Conservation (phyloP, 2,113 vertebrate species). For the Corythornis vintsioides region DNA sequence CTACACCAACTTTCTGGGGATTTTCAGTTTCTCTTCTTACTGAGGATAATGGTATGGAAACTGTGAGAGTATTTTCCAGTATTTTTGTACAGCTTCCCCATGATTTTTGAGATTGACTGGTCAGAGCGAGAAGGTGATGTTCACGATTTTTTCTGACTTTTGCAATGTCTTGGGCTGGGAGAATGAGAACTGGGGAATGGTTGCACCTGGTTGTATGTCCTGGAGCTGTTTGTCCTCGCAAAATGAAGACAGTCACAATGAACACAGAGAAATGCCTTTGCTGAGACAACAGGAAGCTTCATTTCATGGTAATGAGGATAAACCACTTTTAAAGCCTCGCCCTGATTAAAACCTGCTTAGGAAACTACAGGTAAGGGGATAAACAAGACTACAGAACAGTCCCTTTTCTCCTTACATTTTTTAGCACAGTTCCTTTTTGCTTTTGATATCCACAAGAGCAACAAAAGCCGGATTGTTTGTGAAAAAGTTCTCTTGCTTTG, state of each 20-base stretch:
- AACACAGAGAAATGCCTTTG: not conserved
- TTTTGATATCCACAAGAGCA: not conserved
- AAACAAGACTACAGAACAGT: not conserved
- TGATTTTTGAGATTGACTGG: not conserved
- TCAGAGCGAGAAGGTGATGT: accelerated
- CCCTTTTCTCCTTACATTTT: not conserved
- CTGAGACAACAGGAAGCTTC: not conserved
- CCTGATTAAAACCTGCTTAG: not conserved
- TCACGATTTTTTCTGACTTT: not conserved
- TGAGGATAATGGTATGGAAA: not conserved
- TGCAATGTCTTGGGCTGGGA: not conserved
- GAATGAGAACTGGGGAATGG: not conserved
- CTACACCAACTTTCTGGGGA: not conserved
- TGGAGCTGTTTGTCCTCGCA: not conserved
- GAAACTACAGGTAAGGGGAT: not conserved
- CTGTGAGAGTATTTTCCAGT: not conserved
- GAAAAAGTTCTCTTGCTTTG: not conserved
- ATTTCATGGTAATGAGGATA: not conserved
- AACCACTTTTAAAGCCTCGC: not conserved
- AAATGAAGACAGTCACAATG: not conserved
- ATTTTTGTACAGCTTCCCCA: not conserved
- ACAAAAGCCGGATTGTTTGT: not conserved
- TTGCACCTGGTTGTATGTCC: not conserved
- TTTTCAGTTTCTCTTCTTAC: not conserved
- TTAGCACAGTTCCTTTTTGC: not conserved